phyloP scores from a whole-genome alignment of 1,140 invertebrate genomes.

The Subanguina moxae region DNA sequence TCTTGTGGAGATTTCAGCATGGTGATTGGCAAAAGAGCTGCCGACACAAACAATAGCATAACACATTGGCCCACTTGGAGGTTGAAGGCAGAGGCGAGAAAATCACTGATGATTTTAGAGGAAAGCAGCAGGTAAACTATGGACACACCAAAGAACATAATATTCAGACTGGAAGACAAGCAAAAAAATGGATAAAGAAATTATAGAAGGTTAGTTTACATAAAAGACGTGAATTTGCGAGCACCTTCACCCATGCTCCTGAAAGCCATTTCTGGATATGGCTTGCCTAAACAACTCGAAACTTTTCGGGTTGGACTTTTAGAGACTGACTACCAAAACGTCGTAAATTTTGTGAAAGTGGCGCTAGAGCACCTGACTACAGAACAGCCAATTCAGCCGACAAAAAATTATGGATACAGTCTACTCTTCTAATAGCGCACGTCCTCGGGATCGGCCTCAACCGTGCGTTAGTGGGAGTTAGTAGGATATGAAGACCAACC shows the following conservation, averaged over 20 bases:
- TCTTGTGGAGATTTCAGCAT: constrained; percentile 41
- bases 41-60: constrained; percentile 40
- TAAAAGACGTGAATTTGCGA: constrained; percentile 22
- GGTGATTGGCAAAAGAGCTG: constrained; percentile 38
- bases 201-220: not conserved
- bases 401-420: too few relatives aligned
- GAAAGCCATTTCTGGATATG: constrained; percentile 48
- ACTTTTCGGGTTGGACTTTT: not conserved
- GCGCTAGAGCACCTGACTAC: too few relatives aligned
- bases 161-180: constrained; percentile 28
- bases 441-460: too few relatives aligned
- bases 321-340: not conserved
- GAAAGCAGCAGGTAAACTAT: constrained; percentile 50
- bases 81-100: constrained; percentile 27
- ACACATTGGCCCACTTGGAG: constrained; percentile 28
- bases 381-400: too few relatives aligned
- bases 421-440: too few relatives aligned
- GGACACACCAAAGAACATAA: constrained; percentile 22
- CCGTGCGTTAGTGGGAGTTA: too few relatives aligned
- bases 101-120: constrained; percentile 43
- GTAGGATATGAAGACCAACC: too few relatives aligned
- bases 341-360: too few relatives aligned
- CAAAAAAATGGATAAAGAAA: too few relatives aligned
- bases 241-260: constrained; percentile 36
- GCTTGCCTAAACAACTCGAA: constrained; percentile 29